Base-by-base conservation (phyloP, 2,888 invertebrate genomes). In the Ophonus ardosiacus region DNA sequence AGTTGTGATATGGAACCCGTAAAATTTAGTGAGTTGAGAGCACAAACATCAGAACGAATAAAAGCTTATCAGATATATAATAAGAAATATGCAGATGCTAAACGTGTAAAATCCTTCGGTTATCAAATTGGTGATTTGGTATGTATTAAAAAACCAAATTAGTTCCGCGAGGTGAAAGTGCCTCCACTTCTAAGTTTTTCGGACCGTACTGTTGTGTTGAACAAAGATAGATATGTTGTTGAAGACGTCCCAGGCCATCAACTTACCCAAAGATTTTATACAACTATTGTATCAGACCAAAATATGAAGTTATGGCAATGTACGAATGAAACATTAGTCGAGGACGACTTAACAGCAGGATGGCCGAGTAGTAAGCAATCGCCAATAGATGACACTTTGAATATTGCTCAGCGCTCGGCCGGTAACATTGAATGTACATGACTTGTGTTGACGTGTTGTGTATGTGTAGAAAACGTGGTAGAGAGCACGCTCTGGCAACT, bases 221-320 rank as follows among this genome's bases (percentile, higher is more conserved):
- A 17, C 10, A 10, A 10, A 31, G 71, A 71, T 31, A 8, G 71
- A 8, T 71, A 31, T 40, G 7, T 71, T 1, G 71, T 71, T 7
- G 71, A 71, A 31, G 38, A 71, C 15, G 5, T 71, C n/a, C 71
- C 71, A 10, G 71, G 71, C 13, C 38, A 40, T 31, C 38, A 71
- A 8, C 71, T 31, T 71, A 71, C 71, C 2, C 24, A 31, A 8
- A 10, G 24, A 40, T 71, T 7, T 71, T 71, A 31, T 71, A 31
- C n/a, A n/a, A n/a, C n/a, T n/a, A n/a, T n/a, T n/a, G n/a, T n/a
- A n/a, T n/a, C n/a, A n/a, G n/a, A n/a, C n/a, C n/a, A n/a, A n/a
- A n/a, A n/a, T n/a, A n/a, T n/a, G n/a, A n/a, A n/a, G n/a, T n/a
- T n/a, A n/a, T n/a, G n/a, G n/a, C n/a, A n/a, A n/a, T n/a, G n/a